Conservation (phyloP, 2,888 invertebrate genomes). For the Liodrosophila aerea region DNA sequence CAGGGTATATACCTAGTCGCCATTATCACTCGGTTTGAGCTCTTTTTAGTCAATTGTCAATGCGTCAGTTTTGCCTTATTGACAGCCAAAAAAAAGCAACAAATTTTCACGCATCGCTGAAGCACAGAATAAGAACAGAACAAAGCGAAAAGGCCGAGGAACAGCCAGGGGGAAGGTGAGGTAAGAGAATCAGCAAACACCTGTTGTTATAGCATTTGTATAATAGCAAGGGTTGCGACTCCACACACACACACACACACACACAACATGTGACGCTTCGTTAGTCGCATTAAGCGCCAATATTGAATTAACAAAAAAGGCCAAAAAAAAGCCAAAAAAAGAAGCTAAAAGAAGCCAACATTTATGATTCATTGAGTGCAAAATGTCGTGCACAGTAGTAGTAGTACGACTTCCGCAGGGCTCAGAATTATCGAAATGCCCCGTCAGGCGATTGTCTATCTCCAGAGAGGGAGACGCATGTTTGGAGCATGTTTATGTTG, state of each 20-base stretch:
- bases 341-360: conserved; percentile 15
- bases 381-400: conserved; percentile 55
- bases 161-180: not conserved
- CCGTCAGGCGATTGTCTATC: conserved; percentile 28
- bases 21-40: not conserved
- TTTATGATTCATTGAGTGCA: conserved; percentile 69
- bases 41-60: conserved; percentile 28
- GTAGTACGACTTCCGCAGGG: conserved; percentile 59
- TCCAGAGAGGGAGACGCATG: too few relatives aligned
- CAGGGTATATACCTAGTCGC: conserved; percentile 18
- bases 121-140: conserved; percentile 28
- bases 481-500: conserved; percentile 46
- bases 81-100: conserved; percentile 19
- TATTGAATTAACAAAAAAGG: conserved; percentile 51
- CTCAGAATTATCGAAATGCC: conserved; percentile 31
- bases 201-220: conserved; percentile 44
- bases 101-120: conserved; percentile 55
- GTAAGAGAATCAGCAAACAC: conserved; percentile 45
- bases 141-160: too few relatives aligned
- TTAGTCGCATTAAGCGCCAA: conserved; percentile 53
- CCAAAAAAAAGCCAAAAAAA: conserved; percentile 8
- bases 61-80: conserved; percentile 39
- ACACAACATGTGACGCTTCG: conserved; percentile 52
- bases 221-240: not conserved
- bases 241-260: too few relatives aligned